Conservation (phyloP, 2,888 invertebrate species). For the Diaphora mendica region DNA sequence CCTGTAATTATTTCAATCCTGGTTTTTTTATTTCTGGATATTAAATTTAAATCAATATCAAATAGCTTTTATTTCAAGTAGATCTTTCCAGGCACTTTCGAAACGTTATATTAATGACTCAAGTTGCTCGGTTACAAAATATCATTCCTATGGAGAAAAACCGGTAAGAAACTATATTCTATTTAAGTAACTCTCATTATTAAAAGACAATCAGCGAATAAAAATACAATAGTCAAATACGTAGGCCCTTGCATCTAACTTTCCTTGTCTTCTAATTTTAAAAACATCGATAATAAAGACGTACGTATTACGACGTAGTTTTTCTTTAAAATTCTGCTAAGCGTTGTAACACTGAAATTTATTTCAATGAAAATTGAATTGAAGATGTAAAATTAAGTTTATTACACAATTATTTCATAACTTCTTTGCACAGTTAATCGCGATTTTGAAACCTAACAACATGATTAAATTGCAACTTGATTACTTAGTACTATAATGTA, state of each 20-base stretch:
- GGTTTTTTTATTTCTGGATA: too few relatives aligned
- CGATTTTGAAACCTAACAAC: not conserved
- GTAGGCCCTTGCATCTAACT: too few relatives aligned
- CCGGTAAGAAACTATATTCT: too few relatives aligned
- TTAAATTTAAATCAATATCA: too few relatives aligned
- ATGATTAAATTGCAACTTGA: not conserved
- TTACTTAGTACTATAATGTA: not conserved
- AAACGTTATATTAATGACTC: too few relatives aligned
- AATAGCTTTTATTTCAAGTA: too few relatives aligned
- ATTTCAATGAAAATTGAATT: not conserved
- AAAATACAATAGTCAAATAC: too few relatives aligned
- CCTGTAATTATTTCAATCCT: too few relatives aligned
- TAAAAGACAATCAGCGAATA: not conserved
- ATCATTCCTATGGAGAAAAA: too few relatives aligned
- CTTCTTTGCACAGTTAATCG: not conserved
- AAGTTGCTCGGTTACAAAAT: too few relatives aligned
- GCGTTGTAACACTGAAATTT: not conserved
- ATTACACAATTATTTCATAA: not conserved
- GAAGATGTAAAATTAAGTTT: not conserved
- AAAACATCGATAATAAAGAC: not conserved
- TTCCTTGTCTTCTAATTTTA: not conserved
- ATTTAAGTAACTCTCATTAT: too few relatives aligned
- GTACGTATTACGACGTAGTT: not conserved
- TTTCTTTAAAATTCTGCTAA: not conserved
- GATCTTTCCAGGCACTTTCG: too few relatives aligned